Percentiles rank a stretch among this genome's conserved stretches.
Conservation (phyloP, 1,140 invertebrate species). For the Drosophila micromelanica region DNA sequence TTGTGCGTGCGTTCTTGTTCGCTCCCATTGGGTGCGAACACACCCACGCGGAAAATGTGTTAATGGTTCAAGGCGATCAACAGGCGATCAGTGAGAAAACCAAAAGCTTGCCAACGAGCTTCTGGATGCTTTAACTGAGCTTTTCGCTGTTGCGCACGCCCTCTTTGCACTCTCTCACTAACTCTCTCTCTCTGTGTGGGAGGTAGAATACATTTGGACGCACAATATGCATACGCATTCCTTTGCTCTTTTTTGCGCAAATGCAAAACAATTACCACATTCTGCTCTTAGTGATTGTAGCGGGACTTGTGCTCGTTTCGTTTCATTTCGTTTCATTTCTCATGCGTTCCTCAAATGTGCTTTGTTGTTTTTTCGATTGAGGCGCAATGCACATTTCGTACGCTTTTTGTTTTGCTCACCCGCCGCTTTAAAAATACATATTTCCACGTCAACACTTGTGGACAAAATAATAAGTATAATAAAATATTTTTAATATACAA, state of each 20-base stretch:
- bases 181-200: not conserved
- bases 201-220: not conserved
- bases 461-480: too few species aligned
- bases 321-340: not conserved
- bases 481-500: too few species aligned
- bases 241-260: not conserved
- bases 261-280: not conserved
- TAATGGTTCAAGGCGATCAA: conserved; percentile 74
- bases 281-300: not conserved
- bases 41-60: conserved; percentile 66
- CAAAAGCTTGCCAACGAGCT: conserved; percentile 31
- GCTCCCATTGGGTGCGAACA: conserved; percentile 16
- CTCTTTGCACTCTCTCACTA: not conserved
- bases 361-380: not conserved
- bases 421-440: conserved; percentile 31
- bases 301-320: not conserved
- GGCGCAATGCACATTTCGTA: too few species aligned
- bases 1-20: conserved; percentile 12
- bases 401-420: not conserved
- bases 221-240: not conserved
- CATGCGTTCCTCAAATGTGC: conserved; percentile 28
- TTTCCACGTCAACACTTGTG: conserved; percentile 12
- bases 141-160: not conserved
- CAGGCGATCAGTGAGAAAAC: conserved; percentile 21
- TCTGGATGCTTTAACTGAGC: not conserved